A percentile compares a stretch with the other conserved stretches of the same genome.
These are phyloP conservation scores for Xiphorhynchus erythropygius DNA, from an alignment of 2,797 vertebrate genomes.

Conservation along the genomic window DNA sequence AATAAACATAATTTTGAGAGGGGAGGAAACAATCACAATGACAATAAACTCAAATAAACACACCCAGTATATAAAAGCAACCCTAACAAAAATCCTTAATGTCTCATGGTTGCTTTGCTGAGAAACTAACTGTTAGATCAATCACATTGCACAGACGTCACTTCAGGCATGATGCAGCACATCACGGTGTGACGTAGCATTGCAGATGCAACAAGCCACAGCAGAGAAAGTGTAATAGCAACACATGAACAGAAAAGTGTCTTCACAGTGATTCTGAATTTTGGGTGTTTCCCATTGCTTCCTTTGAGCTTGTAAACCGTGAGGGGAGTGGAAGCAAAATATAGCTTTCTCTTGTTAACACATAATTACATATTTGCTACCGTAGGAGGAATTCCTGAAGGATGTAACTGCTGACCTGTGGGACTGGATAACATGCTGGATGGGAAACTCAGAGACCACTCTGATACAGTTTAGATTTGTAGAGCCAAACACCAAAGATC, in stretches of 20 bases:
- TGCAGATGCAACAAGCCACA: accelerated
- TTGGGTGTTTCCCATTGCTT: background rate
- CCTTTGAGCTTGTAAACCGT: background rate
- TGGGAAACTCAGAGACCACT: background rate
- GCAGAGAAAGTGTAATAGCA: background rate
- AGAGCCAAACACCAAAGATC: background rate
- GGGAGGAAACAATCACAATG: background rate
- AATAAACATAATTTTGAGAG: background rate
- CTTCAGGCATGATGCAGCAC: accelerated
- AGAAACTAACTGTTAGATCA: background rate
- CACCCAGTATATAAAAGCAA: background rate
- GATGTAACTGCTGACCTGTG: background rate
- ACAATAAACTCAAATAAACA: background rate
- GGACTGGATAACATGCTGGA: background rate
- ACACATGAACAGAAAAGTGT: background rate
- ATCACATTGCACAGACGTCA: accelerated
- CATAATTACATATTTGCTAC: background rate
- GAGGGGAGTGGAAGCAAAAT: background rate
- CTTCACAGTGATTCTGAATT: background rate
- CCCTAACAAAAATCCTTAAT: background rate
- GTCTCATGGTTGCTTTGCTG: background rate
- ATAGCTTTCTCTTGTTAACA: background rate
- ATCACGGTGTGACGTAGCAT: accelerated
- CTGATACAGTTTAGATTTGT: background rate
- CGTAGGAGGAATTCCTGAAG: background rate